Conservation (phyloP, 1,140 invertebrate species). For the Solenopsis fugax region DNA sequence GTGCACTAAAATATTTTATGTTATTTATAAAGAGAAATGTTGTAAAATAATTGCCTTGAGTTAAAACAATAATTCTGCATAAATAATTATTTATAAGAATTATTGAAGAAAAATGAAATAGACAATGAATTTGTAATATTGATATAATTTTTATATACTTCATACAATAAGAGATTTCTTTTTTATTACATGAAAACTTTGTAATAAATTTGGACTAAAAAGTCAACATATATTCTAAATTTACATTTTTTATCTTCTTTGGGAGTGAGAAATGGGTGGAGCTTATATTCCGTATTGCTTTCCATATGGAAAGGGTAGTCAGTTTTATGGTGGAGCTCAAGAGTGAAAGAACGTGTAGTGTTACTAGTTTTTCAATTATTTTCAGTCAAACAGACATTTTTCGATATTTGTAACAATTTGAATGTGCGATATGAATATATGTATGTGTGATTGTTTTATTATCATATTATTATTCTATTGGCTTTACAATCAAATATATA, state of each 20-base stretch:
- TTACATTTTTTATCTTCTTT: background rate
- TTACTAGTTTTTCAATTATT: slow-evolving; percentile 40
- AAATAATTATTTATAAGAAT: slow-evolving; percentile 20
- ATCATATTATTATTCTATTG: background rate
- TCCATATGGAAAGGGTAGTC: slow-evolving; percentile 78
- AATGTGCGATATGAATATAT: background rate
- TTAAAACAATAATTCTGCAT: background rate
- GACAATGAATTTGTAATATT: background rate
- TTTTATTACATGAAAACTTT: slow-evolving; percentile 26
- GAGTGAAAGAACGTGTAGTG: slow-evolving; percentile 68
- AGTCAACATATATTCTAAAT: background rate
- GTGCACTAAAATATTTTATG: background rate
- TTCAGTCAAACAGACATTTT: slow-evolving; percentile 1
- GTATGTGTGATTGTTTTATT: background rate
- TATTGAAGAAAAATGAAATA: slow-evolving; percentile 1
- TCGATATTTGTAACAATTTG: slow-evolving; percentile 6
- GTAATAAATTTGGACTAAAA: background rate
- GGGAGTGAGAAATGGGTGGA: slow-evolving; percentile 78
- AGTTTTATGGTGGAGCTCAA: slow-evolving; percentile 76
- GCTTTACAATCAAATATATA: background rate
- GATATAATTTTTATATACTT: background rate
- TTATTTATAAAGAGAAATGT: background rate
- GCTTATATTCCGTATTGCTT: slow-evolving; percentile 81
- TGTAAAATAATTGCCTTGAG: background rate
- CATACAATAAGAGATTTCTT: background rate